phyloP scores from a whole-genome alignment of 23 tunicate genomes.

The Halocynthia aurantium region DNA sequence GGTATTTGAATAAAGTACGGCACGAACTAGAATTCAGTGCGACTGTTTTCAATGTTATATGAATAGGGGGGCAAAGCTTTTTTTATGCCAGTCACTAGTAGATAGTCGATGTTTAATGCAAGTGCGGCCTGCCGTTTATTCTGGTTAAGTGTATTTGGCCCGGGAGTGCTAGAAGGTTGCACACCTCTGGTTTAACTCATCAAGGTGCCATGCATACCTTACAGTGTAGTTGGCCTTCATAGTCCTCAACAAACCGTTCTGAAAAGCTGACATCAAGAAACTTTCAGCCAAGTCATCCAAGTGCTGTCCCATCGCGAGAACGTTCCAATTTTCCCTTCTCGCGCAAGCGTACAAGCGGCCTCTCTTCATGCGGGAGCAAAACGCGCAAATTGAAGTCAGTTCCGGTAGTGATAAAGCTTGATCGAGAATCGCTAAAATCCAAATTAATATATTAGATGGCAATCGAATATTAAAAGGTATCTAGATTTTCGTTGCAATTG shows the following conservation, averaged over 20 bases:
- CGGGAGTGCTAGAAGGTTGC: too few relatives aligned
- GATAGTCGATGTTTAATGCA: too few relatives aligned
- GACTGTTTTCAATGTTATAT: too few relatives aligned
- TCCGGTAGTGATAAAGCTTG: slow-evolving; percentile 59
- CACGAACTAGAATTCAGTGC: too few relatives aligned
- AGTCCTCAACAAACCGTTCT: slow-evolving; percentile 84
- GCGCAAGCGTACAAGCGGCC: slow-evolving; percentile 87
- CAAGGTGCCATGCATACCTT: slow-evolving; percentile 14
- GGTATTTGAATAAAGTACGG: too few relatives aligned
- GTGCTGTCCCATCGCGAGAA: slow-evolving; percentile 97
- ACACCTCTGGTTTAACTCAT: too few relatives aligned
- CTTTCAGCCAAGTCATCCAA: slow-evolving; percentile 96
- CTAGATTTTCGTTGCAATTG: too few relatives aligned
- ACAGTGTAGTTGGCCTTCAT: slow-evolving; percentile 96
- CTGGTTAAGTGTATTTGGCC: too few relatives aligned
- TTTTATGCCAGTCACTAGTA: too few relatives aligned
- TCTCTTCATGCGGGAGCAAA: slow-evolving; percentile 97
- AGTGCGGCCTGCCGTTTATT: too few relatives aligned
- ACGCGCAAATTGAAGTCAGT: slow-evolving; percentile 86
- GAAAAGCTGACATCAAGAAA: slow-evolving; percentile 96
- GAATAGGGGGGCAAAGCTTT: too few relatives aligned
- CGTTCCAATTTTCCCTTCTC: slow-evolving; percentile 93
- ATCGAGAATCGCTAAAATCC: slow-evolving; percentile 37
- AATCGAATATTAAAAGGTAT: too few relatives aligned
- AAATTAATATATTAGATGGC: background rate